phyloP scores from a whole-genome alignment of 2,888 invertebrate species.

The Sabatieria punctata region DNA sequence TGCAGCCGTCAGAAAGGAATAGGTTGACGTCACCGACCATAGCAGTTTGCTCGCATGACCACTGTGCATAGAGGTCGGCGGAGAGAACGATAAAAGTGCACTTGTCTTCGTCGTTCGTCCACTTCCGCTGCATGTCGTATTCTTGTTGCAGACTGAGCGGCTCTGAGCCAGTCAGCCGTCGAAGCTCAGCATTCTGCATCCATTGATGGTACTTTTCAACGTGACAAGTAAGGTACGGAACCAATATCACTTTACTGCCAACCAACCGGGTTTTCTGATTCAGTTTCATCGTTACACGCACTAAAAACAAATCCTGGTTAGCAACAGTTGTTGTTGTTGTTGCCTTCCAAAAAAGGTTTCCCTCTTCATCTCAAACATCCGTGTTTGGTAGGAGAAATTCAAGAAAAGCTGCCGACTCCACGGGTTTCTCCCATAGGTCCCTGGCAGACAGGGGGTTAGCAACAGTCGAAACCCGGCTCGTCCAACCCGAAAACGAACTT shows the following conservation, averaged over 20 bases:
- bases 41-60: constrained; percentile 11
- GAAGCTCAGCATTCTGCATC: constrained; percentile 73
- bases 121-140: constrained; percentile 73
- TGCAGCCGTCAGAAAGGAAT: constrained; percentile 43
- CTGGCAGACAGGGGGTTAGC: too few relatives aligned
- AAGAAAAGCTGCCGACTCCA: too few relatives aligned
- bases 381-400: too few relatives aligned
- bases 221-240: constrained; percentile 64
- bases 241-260: constrained; percentile 51
- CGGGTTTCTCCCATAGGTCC: too few relatives aligned
- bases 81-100: constrained; percentile 74
- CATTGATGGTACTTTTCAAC: constrained; percentile 78
- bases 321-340: too few relatives aligned
- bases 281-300: constrained; percentile 5
- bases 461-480: too few relatives aligned
- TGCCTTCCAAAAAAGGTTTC: too few relatives aligned
- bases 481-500: too few relatives aligned
- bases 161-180: constrained; percentile 66
- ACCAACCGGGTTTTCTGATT: constrained; percentile 3
- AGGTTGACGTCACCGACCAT: constrained; percentile 92
- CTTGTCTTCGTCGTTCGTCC: constrained; percentile 72
- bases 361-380: too few relatives aligned
- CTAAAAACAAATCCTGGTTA: too few relatives aligned
- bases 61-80: constrained; percentile 41
- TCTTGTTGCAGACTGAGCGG: constrained; percentile 65